Evolutionary conservation across 2,797 vertebrate species (phyloP).

Genomic region (Halcyon badia): DNA sequence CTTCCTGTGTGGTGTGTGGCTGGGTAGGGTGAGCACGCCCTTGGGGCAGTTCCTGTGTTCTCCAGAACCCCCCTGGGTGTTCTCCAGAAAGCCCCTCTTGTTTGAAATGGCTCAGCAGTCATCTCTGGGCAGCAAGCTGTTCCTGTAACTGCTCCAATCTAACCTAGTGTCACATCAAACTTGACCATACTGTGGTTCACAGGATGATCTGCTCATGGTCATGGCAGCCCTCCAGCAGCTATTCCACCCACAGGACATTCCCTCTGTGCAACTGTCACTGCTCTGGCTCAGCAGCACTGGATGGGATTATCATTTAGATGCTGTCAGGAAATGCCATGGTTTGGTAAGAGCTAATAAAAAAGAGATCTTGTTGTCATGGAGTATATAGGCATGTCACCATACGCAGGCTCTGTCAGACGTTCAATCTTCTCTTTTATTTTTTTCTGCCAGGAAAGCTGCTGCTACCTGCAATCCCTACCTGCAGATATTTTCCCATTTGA

Average conservation of each 20-base stretch:
- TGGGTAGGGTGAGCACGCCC: neutral
- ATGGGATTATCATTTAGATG: neutral
- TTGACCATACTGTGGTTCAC: neutral
- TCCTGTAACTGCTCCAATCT: neutral
- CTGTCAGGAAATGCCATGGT: neutral
- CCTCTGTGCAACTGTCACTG: neutral
- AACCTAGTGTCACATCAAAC: rapidly evolving
- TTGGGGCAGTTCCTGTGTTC: neutral
- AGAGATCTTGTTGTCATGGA: neutral
- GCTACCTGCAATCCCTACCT: neutral
- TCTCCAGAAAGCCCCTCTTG: rapidly evolving
- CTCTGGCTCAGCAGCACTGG: no score
- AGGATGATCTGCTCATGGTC: neutral
- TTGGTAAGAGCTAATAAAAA: neutral
- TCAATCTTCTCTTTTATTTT: neutral
- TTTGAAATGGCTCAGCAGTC: neutral
- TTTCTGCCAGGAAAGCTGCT: neutral
- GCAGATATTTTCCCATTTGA: neutral
- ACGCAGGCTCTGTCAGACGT: rapidly evolving
- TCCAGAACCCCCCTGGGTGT: neutral
- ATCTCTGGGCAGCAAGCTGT: neutral
- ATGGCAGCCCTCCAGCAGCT: neutral
- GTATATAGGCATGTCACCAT: neutral
- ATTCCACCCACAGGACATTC: neutral
- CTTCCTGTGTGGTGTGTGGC: neutral